These are phyloP conservation scores for Paedocypris sp. DNA, from an alignment of 2,113 vertebrate species.

Conservation along the genomic window DNA sequence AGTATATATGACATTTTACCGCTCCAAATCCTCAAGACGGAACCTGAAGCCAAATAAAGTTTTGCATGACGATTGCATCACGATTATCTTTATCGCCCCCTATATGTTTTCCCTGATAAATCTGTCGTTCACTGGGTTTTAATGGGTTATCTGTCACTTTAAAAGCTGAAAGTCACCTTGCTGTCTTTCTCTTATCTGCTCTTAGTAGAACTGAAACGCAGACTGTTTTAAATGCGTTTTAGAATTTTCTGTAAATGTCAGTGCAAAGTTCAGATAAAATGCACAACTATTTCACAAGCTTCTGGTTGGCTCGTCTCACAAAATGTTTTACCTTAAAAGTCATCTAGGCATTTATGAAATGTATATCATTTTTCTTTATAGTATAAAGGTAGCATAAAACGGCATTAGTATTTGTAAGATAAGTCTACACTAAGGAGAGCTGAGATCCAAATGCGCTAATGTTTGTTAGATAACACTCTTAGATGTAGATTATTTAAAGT, in stretches of 20 bases:
- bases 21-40: constrained; percentile 6
- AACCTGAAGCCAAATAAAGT: constrained; percentile 1
- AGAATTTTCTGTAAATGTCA: constrained; percentile 15
- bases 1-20: not conserved
- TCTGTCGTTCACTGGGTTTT: constrained; percentile 9
- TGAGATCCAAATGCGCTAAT: too few species aligned
- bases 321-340: not conserved
- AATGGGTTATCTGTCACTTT: constrained; percentile 23
- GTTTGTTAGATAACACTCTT: too few species aligned
- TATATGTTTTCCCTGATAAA: not conserved
- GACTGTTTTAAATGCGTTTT: constrained; percentile 10
- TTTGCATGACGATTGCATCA: constrained; percentile 6
- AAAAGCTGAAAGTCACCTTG: constrained; percentile 38
- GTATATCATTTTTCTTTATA: too few species aligned
- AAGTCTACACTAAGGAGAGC: too few species aligned
- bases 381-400: too few species aligned
- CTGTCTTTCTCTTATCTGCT: constrained; percentile 14
- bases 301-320: not conserved
- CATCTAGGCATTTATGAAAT: not conserved
- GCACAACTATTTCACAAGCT: constrained; percentile 20
- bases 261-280: constrained; percentile 14
- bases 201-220: constrained; percentile 2
- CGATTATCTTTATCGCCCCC: constrained; percentile 16
- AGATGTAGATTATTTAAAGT: too few species aligned
- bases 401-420: too few species aligned